These are phyloP conservation scores for Ectemnius continuus DNA, from an alignment of 2,888 invertebrate genomes.

Conservation along the genomic window DNA sequence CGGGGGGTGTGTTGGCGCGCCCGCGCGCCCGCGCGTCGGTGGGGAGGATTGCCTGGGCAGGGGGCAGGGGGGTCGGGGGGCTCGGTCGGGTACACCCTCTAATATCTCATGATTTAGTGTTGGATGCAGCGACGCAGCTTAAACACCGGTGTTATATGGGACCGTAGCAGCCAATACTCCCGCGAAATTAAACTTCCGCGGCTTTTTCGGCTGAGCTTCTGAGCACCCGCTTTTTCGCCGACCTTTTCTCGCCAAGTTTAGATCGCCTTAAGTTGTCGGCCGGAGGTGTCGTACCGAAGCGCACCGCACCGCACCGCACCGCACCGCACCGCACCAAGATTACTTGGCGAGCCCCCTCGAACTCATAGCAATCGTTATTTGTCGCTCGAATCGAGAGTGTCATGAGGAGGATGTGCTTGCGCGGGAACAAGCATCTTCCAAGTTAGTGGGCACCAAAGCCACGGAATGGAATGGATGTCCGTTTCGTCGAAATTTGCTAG, in stretches of 20 bases:
- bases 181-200: slow-evolving; percentile 72
- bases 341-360: not conserved
- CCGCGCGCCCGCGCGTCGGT: too few species aligned
- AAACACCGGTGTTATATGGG: slow-evolving; percentile 62
- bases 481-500: slow-evolving; percentile 47
- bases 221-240: slow-evolving; percentile 26
- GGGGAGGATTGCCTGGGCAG: not conserved
- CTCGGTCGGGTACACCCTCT: slow-evolving; percentile 60
- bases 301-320: too few species aligned
- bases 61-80: slow-evolving; percentile 36
- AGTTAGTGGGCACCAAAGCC: slow-evolving; percentile 1
- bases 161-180: slow-evolving; percentile 53
- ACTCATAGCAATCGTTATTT: not conserved
- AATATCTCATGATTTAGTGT: slow-evolving; percentile 77
- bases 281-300: not conserved
- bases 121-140: slow-evolving; percentile 70
- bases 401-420: not conserved
- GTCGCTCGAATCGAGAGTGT: not conserved
- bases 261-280: not conserved
- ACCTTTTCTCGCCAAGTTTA: slow-evolving; percentile 5
- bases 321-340: too few species aligned
- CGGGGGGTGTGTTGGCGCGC: too few species aligned
- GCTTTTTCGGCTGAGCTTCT: slow-evolving; percentile 39
- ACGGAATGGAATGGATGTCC: slow-evolving; percentile 5
- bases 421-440: not conserved